Conservation (phyloP, 1,140 invertebrate species). For the Tachypleus tridentatus region DNA sequence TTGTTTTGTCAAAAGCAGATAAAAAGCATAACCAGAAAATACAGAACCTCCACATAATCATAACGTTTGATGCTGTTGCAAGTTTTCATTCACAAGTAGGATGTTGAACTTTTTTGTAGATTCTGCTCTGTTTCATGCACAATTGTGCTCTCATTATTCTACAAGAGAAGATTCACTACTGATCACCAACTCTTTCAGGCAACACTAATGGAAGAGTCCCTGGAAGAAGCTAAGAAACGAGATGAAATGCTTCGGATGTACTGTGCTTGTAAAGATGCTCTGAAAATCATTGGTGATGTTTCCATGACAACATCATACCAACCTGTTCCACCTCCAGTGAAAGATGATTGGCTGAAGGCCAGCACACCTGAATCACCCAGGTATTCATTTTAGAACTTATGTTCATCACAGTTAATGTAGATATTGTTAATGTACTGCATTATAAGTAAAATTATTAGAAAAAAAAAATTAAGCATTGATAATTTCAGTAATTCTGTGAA, state of each 20-base stretch:
- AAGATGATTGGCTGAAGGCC: conserved; percentile 36
- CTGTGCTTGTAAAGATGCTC: conserved; percentile 95
- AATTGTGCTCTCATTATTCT: no score
- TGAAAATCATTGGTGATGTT: conserved; percentile 94
- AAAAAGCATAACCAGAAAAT: no score
- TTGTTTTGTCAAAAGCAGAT: no score
- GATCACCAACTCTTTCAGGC: conserved; percentile 42
- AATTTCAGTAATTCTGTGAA: conserved; percentile 3
- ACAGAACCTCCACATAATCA: no score
- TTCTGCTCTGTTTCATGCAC: no score
- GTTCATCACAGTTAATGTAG: no score
- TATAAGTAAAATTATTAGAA: neutral
- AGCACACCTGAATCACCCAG: conserved; percentile 36
- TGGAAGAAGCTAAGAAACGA: conserved; percentile 87
- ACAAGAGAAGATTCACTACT: no score
- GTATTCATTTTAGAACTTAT: conserved; percentile 28
- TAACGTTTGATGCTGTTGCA: no score
- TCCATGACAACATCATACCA: conserved; percentile 91
- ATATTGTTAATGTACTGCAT: no score
- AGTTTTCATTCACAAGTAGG: no score
- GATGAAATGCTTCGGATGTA: conserved; percentile 99
- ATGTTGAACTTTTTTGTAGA: no score
- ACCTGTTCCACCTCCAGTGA: conserved; percentile 47
- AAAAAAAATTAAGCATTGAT: neutral
- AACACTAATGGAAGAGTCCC: conserved; percentile 98